phyloP scores from a whole-genome alignment of 2,888 invertebrate species.

The Notodonta dromedarius region DNA sequence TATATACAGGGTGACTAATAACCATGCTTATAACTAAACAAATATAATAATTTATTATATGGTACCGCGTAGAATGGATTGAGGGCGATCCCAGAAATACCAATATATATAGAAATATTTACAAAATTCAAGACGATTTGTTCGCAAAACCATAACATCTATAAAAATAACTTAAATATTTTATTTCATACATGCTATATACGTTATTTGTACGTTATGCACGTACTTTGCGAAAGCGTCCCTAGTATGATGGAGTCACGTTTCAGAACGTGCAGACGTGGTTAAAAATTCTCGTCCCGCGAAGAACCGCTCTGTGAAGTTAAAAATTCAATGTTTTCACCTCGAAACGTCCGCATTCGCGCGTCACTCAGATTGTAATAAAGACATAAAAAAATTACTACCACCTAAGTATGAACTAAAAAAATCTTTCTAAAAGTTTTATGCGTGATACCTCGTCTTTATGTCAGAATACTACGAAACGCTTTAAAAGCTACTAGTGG shows the following conservation, averaged over 20 bases:
- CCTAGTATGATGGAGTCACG: constrained; percentile 55
- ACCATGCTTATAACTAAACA: no score
- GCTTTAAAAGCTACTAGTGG: no score
- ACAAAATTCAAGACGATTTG: not conserved
- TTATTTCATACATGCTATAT: constrained; percentile 24
- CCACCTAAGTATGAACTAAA: constrained; percentile 19
- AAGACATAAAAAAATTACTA: constrained; percentile 37
- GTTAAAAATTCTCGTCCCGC: constrained; percentile 58
- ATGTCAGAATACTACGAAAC: no score
- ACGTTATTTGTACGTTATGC: constrained; percentile 20
- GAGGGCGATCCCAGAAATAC: no score
- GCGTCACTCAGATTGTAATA: constrained; percentile 36
- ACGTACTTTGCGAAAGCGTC: constrained; percentile 39
- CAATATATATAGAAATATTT: no score
- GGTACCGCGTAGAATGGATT: no score
- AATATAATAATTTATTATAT: no score
- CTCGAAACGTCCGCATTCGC: constrained; percentile 31
- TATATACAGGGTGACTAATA: no score
- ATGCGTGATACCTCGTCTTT: constrained; percentile 4
- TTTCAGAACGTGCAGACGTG: constrained; percentile 57
- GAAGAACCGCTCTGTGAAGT: constrained; percentile 51
- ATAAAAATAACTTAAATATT: constrained; percentile 8
- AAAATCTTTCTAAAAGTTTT: constrained; percentile 20
- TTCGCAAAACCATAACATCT: constrained; percentile 11
- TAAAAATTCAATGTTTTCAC: constrained; percentile 67